These are phyloP conservation scores for Engystomops pustulosus DNA, from an alignment of 2,113 vertebrate species.

Conservation along the genomic window DNA sequence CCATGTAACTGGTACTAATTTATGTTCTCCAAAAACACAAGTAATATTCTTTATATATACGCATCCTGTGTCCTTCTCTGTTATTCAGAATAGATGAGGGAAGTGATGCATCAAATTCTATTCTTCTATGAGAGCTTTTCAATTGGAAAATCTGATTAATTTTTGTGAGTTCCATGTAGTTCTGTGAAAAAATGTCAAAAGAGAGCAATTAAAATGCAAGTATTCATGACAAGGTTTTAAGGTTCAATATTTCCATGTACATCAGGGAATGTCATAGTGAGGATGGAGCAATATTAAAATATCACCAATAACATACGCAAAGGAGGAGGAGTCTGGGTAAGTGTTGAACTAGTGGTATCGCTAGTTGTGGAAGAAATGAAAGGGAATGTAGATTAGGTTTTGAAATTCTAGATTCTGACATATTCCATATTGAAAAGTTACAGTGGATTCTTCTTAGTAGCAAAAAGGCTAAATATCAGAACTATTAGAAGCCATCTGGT, in stretches of 20 bases:
- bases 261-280: not conserved
- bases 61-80: constrained; percentile 4
- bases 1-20: constrained; percentile 23
- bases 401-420: not conserved
- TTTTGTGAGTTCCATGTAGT: not conserved
- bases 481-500: too few relatives aligned
- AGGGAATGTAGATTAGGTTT: not conserved
- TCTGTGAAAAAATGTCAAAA: constrained; percentile 10
- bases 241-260: not conserved
- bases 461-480: too few relatives aligned
- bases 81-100: not conserved
- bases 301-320: not conserved
- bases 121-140: constrained; percentile 4
- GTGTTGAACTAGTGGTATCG: not conserved
- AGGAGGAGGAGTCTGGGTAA: not conserved
- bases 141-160: not conserved
- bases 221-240: constrained; percentile 1
- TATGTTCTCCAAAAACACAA: constrained; percentile 16
- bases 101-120: constrained; percentile 14
- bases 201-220: not conserved
- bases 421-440: too few relatives aligned
- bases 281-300: not conserved
- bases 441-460: too few relatives aligned
- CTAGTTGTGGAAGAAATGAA: not conserved
- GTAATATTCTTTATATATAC: constrained; percentile 24